Conservation (phyloP, 2,113 vertebrate species). For the Campylorhamphus procurvoides region DNA sequence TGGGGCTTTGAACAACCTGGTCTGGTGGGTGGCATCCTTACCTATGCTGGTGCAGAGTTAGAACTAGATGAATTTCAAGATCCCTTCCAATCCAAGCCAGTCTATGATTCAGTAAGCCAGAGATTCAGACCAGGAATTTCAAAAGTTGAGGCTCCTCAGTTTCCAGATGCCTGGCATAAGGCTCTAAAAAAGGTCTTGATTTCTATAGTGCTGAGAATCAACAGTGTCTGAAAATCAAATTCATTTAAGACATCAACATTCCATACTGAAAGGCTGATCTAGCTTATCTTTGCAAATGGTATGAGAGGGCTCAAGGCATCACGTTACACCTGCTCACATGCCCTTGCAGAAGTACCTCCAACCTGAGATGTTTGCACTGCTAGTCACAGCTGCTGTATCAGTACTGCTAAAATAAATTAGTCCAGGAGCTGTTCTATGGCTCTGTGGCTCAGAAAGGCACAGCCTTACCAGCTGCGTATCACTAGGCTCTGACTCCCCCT, state of each 20-base stretch:
- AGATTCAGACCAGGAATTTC: not conserved
- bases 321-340: not conserved
- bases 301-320: not conserved
- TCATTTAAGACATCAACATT: not conserved
- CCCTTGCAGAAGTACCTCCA: not conserved
- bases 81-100: not conserved
- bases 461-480: not conserved
- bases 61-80: not conserved
- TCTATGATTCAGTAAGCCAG: accelerated
- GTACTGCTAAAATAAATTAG: not conserved
- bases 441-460: not conserved
- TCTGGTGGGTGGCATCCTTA: not conserved
- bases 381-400: not conserved
- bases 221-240: not conserved
- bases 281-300: not conserved
- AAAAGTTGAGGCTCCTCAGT: not conserved
- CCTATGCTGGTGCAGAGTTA: not conserved
- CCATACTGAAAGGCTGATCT: not conserved
- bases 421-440: not conserved
- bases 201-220: not conserved
- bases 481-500: not conserved
- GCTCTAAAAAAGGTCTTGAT: not conserved
- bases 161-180: not conserved
- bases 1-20: not conserved
- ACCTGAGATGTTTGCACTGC: not conserved